Evolutionary conservation across 1,140 invertebrate genomes (phyloP).

Genomic region (Elysia chlorotica): DNA sequence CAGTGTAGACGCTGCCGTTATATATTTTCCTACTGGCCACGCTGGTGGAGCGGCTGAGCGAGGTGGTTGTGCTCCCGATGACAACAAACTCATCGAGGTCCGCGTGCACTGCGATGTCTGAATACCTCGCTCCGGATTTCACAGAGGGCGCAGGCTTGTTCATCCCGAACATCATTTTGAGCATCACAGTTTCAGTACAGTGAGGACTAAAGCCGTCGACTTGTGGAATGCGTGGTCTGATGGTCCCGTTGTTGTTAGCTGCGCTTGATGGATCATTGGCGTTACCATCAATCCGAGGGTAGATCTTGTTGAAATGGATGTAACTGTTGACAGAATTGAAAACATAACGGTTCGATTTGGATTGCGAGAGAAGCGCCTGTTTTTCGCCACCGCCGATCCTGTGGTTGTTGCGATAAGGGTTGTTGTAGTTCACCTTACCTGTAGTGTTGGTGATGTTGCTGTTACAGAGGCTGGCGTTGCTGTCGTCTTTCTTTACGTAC

Average conservation of each 20-base stretch:
- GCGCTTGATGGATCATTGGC: neutral
- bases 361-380: too few species aligned
- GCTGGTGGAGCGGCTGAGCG: neutral
- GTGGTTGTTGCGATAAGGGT: neutral
- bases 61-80: neutral
- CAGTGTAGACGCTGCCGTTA: too few species aligned
- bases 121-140: neutral
- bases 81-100: neutral
- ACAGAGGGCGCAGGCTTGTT: neutral
- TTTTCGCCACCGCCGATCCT: neutral
- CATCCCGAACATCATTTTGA: conserved; percentile 3
- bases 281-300: neutral
- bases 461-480: too few species aligned
- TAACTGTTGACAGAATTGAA: conserved; percentile 1
- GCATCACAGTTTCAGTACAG: neutral
- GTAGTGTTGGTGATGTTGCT: too few species aligned
- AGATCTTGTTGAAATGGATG: conserved; percentile 2
- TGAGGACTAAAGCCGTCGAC: neutral
- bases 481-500: neutral
- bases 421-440: neutral
- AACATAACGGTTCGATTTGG: neutral
- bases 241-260: neutral
- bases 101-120: neutral
- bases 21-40: neutral
- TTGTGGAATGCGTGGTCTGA: neutral